Percentiles rank a stretch among this genome's conserved stretches.
Conservation (phyloP, 2,888 invertebrate species). For the Artemia sinica region DNA sequence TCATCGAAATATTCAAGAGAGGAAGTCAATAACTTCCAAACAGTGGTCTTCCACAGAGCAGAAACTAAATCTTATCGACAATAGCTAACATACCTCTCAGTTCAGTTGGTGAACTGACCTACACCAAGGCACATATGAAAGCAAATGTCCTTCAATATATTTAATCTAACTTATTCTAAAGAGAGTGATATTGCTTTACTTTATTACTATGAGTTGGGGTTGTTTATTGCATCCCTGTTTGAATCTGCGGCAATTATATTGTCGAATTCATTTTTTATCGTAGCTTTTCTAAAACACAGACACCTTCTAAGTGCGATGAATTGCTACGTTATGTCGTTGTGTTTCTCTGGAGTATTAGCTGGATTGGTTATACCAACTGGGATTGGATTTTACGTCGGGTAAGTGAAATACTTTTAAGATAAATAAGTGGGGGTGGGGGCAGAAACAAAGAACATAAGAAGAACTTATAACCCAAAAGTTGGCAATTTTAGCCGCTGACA, state of each 20-base stretch:
- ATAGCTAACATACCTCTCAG: no score
- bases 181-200: neutral
- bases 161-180: no score
- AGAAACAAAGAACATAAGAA: neutral
- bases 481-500: neutral
- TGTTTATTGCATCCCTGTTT: conserved; percentile 17
- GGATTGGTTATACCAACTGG: conserved; percentile 21
- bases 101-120: no score
- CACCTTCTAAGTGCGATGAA: conserved; percentile 22
- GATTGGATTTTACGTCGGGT: conserved; percentile 22
- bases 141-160: no score
- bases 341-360: conserved; percentile 23
- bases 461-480: neutral
- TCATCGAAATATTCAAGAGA: no score
- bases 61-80: no score
- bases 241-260: conserved; percentile 20
- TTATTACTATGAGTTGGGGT: conserved; percentile 18
- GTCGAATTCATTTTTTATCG: conserved; percentile 20
- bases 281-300: conserved; percentile 21
- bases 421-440: neutral
- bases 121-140: no score
- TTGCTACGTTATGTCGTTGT: conserved; percentile 23
- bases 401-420: neutral
- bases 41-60: no score
- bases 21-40: no score